Conservation (phyloP, 2,888 invertebrate species). For the Melangyna quadrimaculata region DNA sequence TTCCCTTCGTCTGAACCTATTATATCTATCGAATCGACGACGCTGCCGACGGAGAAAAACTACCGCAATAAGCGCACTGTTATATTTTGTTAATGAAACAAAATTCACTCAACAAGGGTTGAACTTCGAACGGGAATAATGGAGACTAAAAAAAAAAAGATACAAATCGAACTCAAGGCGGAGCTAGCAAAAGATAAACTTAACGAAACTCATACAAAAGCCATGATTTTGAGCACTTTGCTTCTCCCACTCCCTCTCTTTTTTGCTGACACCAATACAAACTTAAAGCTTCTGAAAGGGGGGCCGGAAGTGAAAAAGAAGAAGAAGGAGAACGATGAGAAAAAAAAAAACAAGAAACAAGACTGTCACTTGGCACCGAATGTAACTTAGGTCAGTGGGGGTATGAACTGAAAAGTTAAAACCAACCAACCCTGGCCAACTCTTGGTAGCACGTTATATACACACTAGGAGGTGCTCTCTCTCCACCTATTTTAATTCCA, state of each 20-base stretch:
- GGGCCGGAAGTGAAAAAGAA: background rate
- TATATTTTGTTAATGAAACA: background rate
- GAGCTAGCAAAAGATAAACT: conserved; percentile 64
- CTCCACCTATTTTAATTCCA: conserved; percentile 59
- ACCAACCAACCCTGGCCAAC: conserved; percentile 76
- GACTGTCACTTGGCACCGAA: conserved; percentile 69
- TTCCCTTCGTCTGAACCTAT: background rate
- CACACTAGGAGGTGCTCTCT: conserved; percentile 48
- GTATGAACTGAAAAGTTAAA: conserved; percentile 74
- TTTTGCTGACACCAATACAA: conserved; percentile 7
- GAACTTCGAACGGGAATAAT: conserved; percentile 7
- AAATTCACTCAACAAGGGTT: conserved; percentile 48
- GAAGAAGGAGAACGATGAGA: background rate
- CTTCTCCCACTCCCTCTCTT: conserved; percentile 60
- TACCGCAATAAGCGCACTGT: background rate
- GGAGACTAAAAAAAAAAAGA: conserved; percentile 44
- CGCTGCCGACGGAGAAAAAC: conserved; percentile 59
- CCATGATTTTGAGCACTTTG: conserved; percentile 2
- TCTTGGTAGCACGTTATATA: conserved; percentile 65
- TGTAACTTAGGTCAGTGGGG: conserved; percentile 73
- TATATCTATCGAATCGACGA: background rate
- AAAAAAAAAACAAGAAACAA: conserved; percentile 72
- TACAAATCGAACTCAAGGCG: conserved; percentile 52
- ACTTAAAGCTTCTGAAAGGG: background rate
- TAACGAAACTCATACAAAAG: conserved; percentile 51